These are phyloP conservation scores for Pseudeuparius sepicola DNA, from an alignment of 2,888 invertebrate species.

Conservation along the genomic window DNA sequence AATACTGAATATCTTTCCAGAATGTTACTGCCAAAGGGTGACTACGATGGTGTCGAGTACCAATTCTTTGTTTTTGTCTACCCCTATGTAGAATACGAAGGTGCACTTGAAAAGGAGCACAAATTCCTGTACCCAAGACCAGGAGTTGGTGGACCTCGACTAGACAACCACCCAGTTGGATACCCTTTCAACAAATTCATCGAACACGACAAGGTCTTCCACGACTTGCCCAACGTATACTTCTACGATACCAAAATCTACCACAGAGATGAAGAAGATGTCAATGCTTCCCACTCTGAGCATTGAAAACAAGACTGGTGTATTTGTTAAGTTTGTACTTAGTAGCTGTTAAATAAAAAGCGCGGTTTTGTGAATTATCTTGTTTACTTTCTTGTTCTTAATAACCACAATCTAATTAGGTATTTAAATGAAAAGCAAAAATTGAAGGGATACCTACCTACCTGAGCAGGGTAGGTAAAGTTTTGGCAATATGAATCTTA, in stretches of 20 bases:
- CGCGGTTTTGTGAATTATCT: no score
- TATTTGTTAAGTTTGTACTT: no score
- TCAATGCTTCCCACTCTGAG: slow-evolving; percentile 20
- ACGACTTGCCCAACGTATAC: slow-evolving; percentile 55
- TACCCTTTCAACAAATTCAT: slow-evolving; percentile 66
- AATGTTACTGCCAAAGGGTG: slow-evolving; percentile 62
- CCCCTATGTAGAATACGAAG: slow-evolving; percentile 35
- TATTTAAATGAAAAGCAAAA: no score
- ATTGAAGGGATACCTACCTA: no score
- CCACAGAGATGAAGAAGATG: slow-evolving; percentile 39
- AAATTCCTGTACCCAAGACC: slow-evolving; percentile 23
- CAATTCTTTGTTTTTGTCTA: slow-evolving; percentile 44
- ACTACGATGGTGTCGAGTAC: slow-evolving; percentile 48
- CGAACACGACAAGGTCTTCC: slow-evolving; percentile 45
- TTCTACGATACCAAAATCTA: slow-evolving; percentile 55
- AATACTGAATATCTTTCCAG: slow-evolving; percentile 22
- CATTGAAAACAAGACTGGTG: no score
- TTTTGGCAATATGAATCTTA: no score
- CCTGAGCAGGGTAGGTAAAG: no score
- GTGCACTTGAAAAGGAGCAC: slow-evolving; percentile 16
- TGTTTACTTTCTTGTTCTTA: no score
- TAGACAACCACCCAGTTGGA: slow-evolving; percentile 57
- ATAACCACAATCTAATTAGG: no score
- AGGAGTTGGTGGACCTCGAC: slow-evolving; percentile 23
- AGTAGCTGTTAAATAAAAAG: no score